Base-by-base conservation (phyloP, 2,797 vertebrate genomes). In the Rhyacichthys aspro region DNA sequence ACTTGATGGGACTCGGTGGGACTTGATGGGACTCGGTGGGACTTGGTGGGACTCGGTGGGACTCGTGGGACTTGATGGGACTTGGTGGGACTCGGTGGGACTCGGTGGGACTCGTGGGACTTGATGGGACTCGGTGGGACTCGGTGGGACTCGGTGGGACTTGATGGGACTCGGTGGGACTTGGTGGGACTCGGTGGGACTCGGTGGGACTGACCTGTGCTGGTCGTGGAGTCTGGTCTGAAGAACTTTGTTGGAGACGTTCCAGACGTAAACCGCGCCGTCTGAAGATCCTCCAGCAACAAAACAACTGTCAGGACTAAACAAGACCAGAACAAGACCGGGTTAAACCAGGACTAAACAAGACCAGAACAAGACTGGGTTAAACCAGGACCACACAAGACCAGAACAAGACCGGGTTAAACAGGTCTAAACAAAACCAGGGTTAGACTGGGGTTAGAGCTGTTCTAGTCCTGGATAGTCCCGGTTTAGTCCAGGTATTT, bases 181-280 rank as follows among this genome's bases (percentile, higher is more conserved):
- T 55, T 82, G 23, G n/a, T n/a, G n/a, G n/a, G n/a, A n/a, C n/a
- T n/a, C n/a, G n/a, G n/a, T n/a, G n/a, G n/a, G 23, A 28, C 23
- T 28, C 7, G 23, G 23, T 28, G 23, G 23, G 23, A 28, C 23
- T 28, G 4, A 96, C 95, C 92, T 91, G 89, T 96, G 95, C 55
- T 88, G 80, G 48, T 91, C 93, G 0, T 70, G 78, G 2, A 96
- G 87, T 14, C 84, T 87, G 3, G 86, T 88, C 87, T 94, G 93
- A 82, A 96, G 83, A 18, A 86, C 80, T n/a, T 92, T 93, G 0
- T 79, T 91, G 49, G 86, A 88, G 2, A 91, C 78, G 7, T 93
- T 91, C 95, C 95, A 97, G 72, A 96, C 84, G 79, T 93, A 96
- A 66, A 97, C 89, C 0, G 86, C 67, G 1, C 94, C 94, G 0